phyloP scores from a whole-genome alignment of 2,888 invertebrate genomes.

The Cantharis rufa region DNA sequence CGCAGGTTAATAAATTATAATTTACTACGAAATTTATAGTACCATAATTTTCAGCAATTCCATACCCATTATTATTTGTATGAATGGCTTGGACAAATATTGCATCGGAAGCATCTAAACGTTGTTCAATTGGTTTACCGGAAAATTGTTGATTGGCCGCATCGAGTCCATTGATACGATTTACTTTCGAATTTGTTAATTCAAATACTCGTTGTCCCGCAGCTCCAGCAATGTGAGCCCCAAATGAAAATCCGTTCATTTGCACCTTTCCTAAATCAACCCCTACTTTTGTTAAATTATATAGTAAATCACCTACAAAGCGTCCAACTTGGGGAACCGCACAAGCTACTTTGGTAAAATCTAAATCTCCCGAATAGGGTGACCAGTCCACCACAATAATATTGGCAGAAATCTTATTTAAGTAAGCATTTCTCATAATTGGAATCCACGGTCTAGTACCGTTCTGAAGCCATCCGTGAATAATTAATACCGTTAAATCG shows the following conservation, averaged over 20 bases:
- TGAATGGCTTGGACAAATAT: constrained; percentile 2
- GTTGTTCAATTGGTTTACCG: neutral
- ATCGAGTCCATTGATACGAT: neutral
- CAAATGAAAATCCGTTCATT: neutral
- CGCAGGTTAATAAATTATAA: neutral
- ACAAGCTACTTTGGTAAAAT: neutral
- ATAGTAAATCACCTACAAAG: neutral
- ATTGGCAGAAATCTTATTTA: neutral
- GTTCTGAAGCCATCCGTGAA: neutral
- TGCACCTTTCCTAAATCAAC: neutral
- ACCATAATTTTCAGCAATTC: neutral
- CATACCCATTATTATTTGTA: neutral
- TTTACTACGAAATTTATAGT: neutral
- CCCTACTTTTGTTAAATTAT: neutral
- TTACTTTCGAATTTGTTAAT: neutral
- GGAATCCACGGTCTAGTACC: neutral
- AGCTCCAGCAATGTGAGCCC: neutral
- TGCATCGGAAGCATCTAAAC: constrained; percentile 1
- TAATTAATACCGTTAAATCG: neutral
- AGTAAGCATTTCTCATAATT: neutral
- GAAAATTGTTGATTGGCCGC: neutral
- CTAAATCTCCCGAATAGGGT: neutral
- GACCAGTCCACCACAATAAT: neutral
- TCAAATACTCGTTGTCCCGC: neutral
- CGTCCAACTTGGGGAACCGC: neutral